Base-by-base conservation (phyloP, 2,888 invertebrate genomes). In the Ditylenchus weischeri region DNA sequence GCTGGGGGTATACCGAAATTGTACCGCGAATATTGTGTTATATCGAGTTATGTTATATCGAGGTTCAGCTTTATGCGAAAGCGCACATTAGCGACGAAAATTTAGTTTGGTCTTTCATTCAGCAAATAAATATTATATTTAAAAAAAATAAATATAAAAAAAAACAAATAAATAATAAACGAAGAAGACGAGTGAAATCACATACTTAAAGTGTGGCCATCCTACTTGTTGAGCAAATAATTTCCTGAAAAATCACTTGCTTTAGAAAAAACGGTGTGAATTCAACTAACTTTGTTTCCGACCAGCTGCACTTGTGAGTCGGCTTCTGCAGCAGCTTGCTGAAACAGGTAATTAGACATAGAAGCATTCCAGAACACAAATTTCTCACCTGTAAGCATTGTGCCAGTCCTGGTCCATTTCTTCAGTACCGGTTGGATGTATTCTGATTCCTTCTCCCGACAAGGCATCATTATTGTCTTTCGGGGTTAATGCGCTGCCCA, bases 161-260 rank as follows among this genome's bases (percentile, higher is more conserved):
- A n/a, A n/a, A n/a, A n/a, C n/a, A n/a, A n/a, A n/a, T n/a, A 50
- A 19, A 5, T 49, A 49, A 29, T 3, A 65, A 64, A 51, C 76
- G 13, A 70, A 71, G 83, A 96, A 96, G 13, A 95, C 15, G 15
- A 3, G 15, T 43, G 2, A 6, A 6, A 43, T 13, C 3, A 10
- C 43, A 6, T 43, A 43, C 36, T 88, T 87, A 84, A 98, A 98
- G 74, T 89, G 83, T n/a, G 88, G 87, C 90, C 90, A 90, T 10
- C 88, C 88, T 65, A 18, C n/a, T n/a, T 54, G 54, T 1, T 54
- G 21, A 21, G 29, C 54, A n/a, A 47, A 62, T 21, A 62, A 47
- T 36, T 80, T 71, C 59, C 71, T 54, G 54, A 54, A 54, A 10
- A 21, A 18, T 5, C 23, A 6, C 7, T 10, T 23, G 5, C 3